Base-by-base conservation (phyloP, 1,140 invertebrate species). In the Metaphire vulgaris region DNA sequence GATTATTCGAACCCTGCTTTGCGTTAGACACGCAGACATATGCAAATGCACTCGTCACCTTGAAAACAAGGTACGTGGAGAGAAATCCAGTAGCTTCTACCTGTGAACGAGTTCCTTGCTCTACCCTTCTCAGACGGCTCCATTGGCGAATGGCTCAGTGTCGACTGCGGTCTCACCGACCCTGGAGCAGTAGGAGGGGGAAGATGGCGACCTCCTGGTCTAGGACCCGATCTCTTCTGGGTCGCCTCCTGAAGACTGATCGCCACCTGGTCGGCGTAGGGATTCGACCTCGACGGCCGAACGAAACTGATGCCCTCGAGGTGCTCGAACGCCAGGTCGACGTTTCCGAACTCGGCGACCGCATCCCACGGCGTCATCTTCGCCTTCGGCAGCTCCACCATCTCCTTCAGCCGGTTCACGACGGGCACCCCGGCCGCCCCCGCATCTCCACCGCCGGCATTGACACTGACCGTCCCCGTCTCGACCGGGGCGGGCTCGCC, bases 321-420 rank as follows among this genome's bases (percentile, higher is more conserved):
- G 64, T 75, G 73, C 32, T 74, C 74, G 34, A 78, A 75, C 21
- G 77, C 73, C 72, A 69, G 67, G 26, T 91, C 90, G 0, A 91
- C 90, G 15, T 88, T 89, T 16, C 91, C 91, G 65, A 74, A 69
- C 0, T 90, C 90, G 83, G 91, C 88, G 33, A 91, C 83, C 1
- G 91, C 91, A 79, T 92, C 90, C 91, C 91, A 92, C 0, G 91
- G 91, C 0, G 90, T 90, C 83, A 91, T 89, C 0, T 91, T 82
- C n/a, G 91, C 81, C 78, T 90, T 89, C 1, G 89, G 88, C 72
- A 89, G 88, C 6, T 74, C 69, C 0, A 81, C 33, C 71, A 81
- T 70, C 80, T 90, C 89, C 87, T 90, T 81, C 16, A 81, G 29
- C 14, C 76, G 72, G 1, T 74, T 77, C 16, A 82, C 56, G 68